Percentiles rank a stretch among this genome's conserved stretches.
Evolutionary conservation across 2,113 vertebrate species (phyloP).

Genomic region (Lutjanus erythropterus): DNA sequence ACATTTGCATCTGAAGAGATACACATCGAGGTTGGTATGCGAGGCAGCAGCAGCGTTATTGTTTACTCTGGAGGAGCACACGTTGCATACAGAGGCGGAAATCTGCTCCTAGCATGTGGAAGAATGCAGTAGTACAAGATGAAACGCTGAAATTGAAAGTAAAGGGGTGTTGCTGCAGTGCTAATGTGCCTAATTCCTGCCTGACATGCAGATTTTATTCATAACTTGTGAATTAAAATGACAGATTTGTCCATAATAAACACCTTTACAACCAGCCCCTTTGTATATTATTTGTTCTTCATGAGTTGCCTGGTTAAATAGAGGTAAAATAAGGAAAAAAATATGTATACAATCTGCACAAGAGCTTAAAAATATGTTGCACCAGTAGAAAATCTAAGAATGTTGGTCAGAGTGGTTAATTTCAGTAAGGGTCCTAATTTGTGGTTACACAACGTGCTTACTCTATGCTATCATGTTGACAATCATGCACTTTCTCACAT

Average conservation of each 20-base stretch:
- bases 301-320: no score
- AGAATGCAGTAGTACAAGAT: conserved; percentile 7
- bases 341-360: conserved; percentile 45
- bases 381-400: background rate
- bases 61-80: conserved; percentile 43
- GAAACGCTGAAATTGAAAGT: conserved; percentile 12
- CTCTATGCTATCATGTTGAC: conserved; percentile 59
- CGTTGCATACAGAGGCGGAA: conserved; percentile 26
- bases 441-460: conserved; percentile 39
- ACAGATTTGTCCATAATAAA: conserved; percentile 7
- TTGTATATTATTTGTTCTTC: no score
- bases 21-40: conserved; percentile 23
- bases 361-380: conserved; percentile 27
- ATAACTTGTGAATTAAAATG: conserved; percentile 17
- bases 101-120: conserved; percentile 21
- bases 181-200: conserved; percentile 8
- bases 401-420: background rate
- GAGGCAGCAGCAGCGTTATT: conserved; percentile 38
- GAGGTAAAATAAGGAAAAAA: no score
- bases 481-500: conserved; percentile 68
- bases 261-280: conserved; percentile 2
- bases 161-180: conserved; percentile 44
- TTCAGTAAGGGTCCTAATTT: conserved; percentile 45
- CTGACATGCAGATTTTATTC: conserved; percentile 44
- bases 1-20: conserved; percentile 57